Conservation (phyloP, 2,888 invertebrate genomes). For the Notodonta ziczac region DNA sequence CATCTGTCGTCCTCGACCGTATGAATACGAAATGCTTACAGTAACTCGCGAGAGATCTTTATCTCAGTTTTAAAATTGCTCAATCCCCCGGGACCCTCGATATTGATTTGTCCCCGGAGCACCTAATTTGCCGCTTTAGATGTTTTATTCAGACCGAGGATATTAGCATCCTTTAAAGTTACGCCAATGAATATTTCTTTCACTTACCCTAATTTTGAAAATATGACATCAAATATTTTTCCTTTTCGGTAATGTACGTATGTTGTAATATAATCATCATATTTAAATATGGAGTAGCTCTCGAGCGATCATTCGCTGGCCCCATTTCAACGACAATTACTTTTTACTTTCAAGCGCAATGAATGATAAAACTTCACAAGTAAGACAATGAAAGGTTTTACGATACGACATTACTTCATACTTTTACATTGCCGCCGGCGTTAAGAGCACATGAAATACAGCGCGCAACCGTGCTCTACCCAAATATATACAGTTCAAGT, state of each 20-base stretch:
- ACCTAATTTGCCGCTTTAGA: conserved; percentile 73
- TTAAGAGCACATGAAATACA: conserved; percentile 72
- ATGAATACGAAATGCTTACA: conserved; percentile 82
- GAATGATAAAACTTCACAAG: conserved; percentile 56
- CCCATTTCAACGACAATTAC: conserved; percentile 59
- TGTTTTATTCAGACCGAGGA: conserved; percentile 71
- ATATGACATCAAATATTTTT: neutral
- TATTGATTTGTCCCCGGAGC: conserved; percentile 79
- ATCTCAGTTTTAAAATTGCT: conserved; percentile 84
- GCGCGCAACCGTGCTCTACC: conserved; percentile 42
- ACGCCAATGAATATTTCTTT: conserved; percentile 19
- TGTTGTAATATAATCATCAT: conserved; percentile 29
- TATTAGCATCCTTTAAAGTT: conserved; percentile 54
- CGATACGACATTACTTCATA: conserved; percentile 70
- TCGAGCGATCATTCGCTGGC: conserved; percentile 60
- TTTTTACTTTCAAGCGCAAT: conserved; percentile 61
- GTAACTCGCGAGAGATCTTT: conserved; percentile 76
- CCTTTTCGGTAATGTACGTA: neutral
- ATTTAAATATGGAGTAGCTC: conserved; percentile 38
- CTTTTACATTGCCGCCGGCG: conserved; percentile 62
- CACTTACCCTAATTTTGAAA: conserved; percentile 9
- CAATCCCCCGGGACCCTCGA: conserved; percentile 72
- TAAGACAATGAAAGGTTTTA: conserved; percentile 72
- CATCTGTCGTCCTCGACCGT: conserved; percentile 81
- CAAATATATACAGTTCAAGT: conserved; percentile 25